These are phyloP conservation scores for Lutjanus argentimaculatus DNA, from an alignment of 2,797 vertebrate species.

Conservation along the genomic window DNA sequence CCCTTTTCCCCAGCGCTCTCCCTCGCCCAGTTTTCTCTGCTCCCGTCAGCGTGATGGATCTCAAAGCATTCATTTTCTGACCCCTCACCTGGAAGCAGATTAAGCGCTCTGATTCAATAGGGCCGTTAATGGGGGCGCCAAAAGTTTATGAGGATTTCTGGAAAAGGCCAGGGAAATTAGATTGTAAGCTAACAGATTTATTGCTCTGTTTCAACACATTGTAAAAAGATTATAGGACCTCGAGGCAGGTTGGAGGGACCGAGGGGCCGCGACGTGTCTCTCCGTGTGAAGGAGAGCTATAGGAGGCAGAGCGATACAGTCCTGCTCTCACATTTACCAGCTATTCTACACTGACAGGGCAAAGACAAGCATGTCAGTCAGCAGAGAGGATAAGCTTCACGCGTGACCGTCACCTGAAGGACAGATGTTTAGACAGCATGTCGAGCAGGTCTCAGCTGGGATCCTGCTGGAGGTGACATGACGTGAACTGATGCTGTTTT, in stretches of 20 bases:
- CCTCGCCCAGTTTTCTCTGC: constrained; percentile 97
- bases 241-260: constrained; percentile 81
- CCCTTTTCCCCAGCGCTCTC: constrained; percentile 95
- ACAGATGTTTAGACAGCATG: constrained; percentile 70
- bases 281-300: constrained; percentile 67
- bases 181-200: constrained; percentile 99
- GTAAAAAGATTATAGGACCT: constrained; percentile 96
- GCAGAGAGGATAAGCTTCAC: constrained; percentile 57
- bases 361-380: constrained; percentile 82
- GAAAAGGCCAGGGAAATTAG: constrained; percentile 99
- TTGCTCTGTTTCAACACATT: constrained; percentile 99
- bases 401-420: constrained; percentile 65
- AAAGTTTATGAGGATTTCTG: constrained; percentile 99
- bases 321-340: constrained; percentile 69
- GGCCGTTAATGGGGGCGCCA: constrained; percentile 94
- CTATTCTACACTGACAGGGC: constrained; percentile 80
- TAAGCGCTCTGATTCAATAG: constrained; percentile 98
- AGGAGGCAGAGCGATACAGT: constrained; percentile 53
- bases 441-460: constrained; percentile 7
- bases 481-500: constrained; percentile 48
- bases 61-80: constrained; percentile 99
- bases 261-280: constrained; percentile 63
- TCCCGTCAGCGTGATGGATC: constrained; percentile 99
- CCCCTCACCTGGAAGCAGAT: constrained; percentile 98
- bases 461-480: constrained; percentile 59